phyloP scores from a whole-genome alignment of 2,888 invertebrate species.

The Dione vanillae region DNA sequence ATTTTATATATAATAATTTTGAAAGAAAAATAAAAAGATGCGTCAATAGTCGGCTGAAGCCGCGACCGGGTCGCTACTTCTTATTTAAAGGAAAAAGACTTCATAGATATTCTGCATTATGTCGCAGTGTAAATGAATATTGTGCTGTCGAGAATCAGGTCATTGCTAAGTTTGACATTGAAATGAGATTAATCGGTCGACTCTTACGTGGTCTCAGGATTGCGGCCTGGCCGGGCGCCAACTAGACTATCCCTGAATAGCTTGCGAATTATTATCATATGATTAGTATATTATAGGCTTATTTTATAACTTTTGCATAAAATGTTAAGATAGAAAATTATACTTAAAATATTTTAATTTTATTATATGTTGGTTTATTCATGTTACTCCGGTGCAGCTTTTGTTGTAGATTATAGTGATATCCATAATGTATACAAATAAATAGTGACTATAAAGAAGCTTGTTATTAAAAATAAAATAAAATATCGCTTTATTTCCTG shows the following conservation, averaged over 20 bases:
- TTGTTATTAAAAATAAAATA: background rate
- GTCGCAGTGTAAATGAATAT: constrained; percentile 20
- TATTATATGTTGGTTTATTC: no score
- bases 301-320: background rate
- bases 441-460: background rate
- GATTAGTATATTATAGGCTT: background rate
- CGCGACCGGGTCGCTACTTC: background rate
- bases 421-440: no score
- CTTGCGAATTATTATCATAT: constrained; percentile 38
- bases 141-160: constrained; percentile 35
- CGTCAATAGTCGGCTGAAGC: no score
- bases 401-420: background rate
- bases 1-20: no score
- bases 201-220: constrained; percentile 57
- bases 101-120: background rate
- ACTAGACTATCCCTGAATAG: constrained; percentile 56
- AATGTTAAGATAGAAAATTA: background rate
- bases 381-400: background rate
- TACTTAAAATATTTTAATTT: constrained; percentile 18
- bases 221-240: constrained; percentile 64
- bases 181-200: constrained; percentile 58
- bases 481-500: background rate
- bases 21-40: no score
- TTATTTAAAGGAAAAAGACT: background rate
- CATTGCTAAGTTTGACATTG: constrained; percentile 70